These are phyloP conservation scores for Smithornis capensis DNA, from an alignment of 2,113 vertebrate genomes.

Conservation along the genomic window DNA sequence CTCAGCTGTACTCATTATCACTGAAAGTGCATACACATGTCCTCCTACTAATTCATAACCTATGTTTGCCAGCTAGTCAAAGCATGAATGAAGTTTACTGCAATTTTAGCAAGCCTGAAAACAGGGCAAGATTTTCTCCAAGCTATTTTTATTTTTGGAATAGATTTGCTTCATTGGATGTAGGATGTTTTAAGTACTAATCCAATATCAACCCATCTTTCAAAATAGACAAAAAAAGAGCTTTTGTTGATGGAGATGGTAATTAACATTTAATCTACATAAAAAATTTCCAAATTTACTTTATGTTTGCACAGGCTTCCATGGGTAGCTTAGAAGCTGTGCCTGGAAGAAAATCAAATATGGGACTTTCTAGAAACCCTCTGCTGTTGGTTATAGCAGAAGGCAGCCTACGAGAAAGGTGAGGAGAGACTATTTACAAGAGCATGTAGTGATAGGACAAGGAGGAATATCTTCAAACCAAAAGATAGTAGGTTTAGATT, in stretches of 20 bases:
- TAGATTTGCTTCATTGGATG: neutral
- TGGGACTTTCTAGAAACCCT: accelerated
- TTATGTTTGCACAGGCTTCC: neutral
- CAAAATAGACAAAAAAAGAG: neutral
- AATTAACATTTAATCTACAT: slow-evolving; percentile 9
- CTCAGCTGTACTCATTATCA: slow-evolving; percentile 33
- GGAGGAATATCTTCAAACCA: neutral
- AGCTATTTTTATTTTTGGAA: slow-evolving; percentile 36
- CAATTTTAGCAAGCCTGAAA: slow-evolving; percentile 41
- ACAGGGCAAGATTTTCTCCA: slow-evolving; percentile 1
- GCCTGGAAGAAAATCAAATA: neutral
- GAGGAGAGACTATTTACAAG: neutral
- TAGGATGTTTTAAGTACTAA: slow-evolving; percentile 9
- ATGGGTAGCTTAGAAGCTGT: neutral
- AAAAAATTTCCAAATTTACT: neutral
- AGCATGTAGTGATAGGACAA: neutral
- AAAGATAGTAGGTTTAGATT: neutral
- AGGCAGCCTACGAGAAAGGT: neutral
- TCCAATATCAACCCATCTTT: slow-evolving; percentile 1
- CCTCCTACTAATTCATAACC: slow-evolving; percentile 50
- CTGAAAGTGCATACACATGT: slow-evolving; percentile 4
- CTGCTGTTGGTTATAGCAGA: neutral
- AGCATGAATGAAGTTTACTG: neutral
- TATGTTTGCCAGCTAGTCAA: slow-evolving; percentile 21
- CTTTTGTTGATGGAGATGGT: neutral